These are phyloP conservation scores for Anabas testudineus DNA, from an alignment of 2,797 vertebrate species.

Conservation along the genomic window DNA sequence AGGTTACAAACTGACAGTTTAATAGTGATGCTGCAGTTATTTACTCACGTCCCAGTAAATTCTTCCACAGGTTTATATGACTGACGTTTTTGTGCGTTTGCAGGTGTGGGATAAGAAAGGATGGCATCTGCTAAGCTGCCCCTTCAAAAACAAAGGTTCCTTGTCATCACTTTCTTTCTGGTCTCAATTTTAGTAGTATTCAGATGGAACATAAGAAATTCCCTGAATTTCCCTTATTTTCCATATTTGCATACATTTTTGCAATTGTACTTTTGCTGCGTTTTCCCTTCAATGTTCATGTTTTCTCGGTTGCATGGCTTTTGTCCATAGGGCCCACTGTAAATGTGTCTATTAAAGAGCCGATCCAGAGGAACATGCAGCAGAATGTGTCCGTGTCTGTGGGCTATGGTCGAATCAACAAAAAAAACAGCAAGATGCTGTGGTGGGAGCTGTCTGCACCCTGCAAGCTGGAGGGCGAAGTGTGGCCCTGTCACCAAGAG, in stretches of 20 bases:
- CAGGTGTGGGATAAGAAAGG: slow-evolving; percentile 70
- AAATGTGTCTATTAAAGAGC: slow-evolving; percentile 45
- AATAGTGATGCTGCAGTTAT: too few relatives aligned
- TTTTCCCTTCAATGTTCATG: not conserved
- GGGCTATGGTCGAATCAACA: slow-evolving; percentile 32
- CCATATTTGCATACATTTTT: too few relatives aligned
- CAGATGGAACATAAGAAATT: too few relatives aligned
- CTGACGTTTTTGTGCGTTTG: slow-evolving; percentile 17
- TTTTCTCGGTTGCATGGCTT: not conserved
- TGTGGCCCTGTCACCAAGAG: slow-evolving; percentile 82
- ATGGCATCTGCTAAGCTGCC: slow-evolving; percentile 67
- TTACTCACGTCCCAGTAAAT: too few relatives aligned
- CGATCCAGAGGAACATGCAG: slow-evolving; percentile 59
- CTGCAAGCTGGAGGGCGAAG: slow-evolving; percentile 82
- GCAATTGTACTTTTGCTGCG: too few relatives aligned
- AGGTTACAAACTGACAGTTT: too few relatives aligned
- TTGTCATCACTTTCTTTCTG: not conserved
- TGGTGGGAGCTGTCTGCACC: slow-evolving; percentile 84
- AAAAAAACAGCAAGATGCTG: slow-evolving; percentile 47
- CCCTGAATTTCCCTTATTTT: too few relatives aligned
- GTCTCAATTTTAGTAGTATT: not conserved
- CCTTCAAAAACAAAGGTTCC: slow-evolving; percentile 73
- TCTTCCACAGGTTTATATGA: not conserved
- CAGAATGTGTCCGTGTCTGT: slow-evolving; percentile 73
- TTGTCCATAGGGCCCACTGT: not conserved